Base-by-base conservation (phyloP, 2,888 invertebrate species). In the Apoda limacodes region DNA sequence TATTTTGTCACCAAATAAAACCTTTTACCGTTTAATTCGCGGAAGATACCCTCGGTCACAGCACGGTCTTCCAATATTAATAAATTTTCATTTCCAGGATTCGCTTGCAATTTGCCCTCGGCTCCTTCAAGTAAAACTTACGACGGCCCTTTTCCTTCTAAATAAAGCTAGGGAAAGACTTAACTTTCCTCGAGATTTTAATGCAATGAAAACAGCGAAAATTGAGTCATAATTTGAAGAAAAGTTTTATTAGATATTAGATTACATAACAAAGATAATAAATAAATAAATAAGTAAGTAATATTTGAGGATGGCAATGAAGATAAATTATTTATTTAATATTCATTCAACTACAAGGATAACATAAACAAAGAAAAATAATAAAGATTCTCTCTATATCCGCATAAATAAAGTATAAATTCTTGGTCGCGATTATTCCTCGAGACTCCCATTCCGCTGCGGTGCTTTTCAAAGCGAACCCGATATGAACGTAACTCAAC, bases 41-140 rank as follows among this genome's bases (percentile, higher is more conserved):
- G 17, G 17, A 5, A 7, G 5, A 7, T 5, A 17, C 17, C 17
- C 17, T 17, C 17, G 17, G 17, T 52, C 48, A 34, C 52, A 45
- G 45, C 52, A 50, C 49, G 52, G 55, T 55, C 52, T 64, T 63
- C 62, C 72, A 76, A 80, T 80, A 76, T 78, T 74, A 78, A 78
- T 80, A 80, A 80, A 78, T 80, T 76, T 74, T 74, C 71, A 72
- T 80, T 71, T 57, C 50, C 60, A 48, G 65, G 69, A 70, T 70
- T 72, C 65, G 62, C 63, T 56, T 59, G 71, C 78, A 78, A 78
- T 78, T 75, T 75, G 71, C 74, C 64, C 60, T 48, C 54, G 65
- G 43, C 60, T 56, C 52, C 60, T 56, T 55, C 61, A 59, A 66
- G 64, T 56, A 57, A 63, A 72, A 75, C 69, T 76, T 76, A 78